Percentiles rank a stretch among this genome's conserved stretches.
Evolutionary conservation across 2,888 invertebrate species (phyloP).

Genomic region (Oligia fasciuncula): DNA sequence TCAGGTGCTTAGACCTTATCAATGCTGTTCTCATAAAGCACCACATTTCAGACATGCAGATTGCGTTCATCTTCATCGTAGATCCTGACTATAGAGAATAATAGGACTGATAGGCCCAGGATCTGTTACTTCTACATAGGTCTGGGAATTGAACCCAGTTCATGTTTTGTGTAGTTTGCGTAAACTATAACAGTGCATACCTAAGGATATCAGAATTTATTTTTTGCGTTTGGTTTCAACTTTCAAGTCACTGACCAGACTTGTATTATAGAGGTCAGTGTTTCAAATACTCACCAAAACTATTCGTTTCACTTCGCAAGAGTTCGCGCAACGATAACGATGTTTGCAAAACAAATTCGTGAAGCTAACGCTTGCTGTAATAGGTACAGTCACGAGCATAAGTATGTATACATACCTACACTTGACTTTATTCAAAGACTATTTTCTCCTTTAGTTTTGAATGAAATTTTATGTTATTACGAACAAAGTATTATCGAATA

Average conservation of each 20-base stretch:
- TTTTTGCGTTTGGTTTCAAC: too few species aligned
- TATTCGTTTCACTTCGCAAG: background rate
- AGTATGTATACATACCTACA: too few species aligned
- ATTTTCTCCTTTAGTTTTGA: too few species aligned
- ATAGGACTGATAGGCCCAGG: background rate
- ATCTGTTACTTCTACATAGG: background rate
- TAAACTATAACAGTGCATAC: background rate
- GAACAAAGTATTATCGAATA: too few species aligned
- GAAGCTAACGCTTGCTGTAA: too few species aligned
- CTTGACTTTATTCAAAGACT: too few species aligned
- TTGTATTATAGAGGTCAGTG: too few species aligned
- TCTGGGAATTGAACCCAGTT: background rate
- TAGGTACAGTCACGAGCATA: background rate
- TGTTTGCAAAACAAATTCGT: background rate
- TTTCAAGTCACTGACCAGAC: too few species aligned
- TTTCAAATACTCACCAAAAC: background rate
- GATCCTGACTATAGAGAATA: background rate
- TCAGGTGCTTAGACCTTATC: background rate
- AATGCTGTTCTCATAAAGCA: background rate
- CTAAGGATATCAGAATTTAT: too few species aligned
- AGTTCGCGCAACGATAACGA: background rate
- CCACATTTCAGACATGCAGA: background rate
- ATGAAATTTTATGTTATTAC: too few species aligned
- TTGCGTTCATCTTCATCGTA: background rate
- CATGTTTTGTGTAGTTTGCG: background rate